Base-by-base conservation (phyloP, 2,888 invertebrate species). In the Acrobasis suavella region DNA sequence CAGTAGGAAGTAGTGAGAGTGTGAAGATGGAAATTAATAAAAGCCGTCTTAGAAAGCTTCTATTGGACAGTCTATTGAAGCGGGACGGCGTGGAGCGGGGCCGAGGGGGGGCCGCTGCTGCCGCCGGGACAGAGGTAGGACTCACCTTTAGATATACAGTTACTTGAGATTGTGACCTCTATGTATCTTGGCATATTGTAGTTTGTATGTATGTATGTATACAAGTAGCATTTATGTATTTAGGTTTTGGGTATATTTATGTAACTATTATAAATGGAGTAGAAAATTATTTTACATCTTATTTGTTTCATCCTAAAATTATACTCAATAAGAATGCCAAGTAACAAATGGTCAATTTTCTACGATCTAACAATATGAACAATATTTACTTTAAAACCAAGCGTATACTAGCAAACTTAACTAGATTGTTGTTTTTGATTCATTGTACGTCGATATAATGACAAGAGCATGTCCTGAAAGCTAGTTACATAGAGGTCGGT, bases 41-140 rank as follows among this genome's bases (percentile, higher is more conserved):
- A 79, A 85, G 80, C 65, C 77, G 82, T 58, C 80, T 88, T 67
- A 85, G 79, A 80, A 75, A 82, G 65, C 80, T 89, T 64, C 80
- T 89, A 67, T 84, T 88, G 67, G 83, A 85, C 74, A 85, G 80
- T 69, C 70, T 80, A 62, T 78, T 80, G 69, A 80, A 82, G 75
- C 77, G 80, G 73, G 80, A 83, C 77, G 74, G 70, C 70, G 74
- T 71, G 67, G 78, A 77, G 69, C 66, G 71, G 66, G 72, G 66
- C 67, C 72, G 69, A 70, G 64, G 72, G 62, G 75, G 70, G 69
- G 72, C 5, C 32, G 7, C 79, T 59, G 65, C 80, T 69, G 69
- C 65, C 74, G 70, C 72, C 74, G 74, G 74, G 67, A 69, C 77
- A 62, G 85, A 88, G 89, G 89, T 89, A 88, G 86, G 87, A 78